Conservation (phyloP, 2,888 invertebrate species). For the Oligia strigilis region DNA sequence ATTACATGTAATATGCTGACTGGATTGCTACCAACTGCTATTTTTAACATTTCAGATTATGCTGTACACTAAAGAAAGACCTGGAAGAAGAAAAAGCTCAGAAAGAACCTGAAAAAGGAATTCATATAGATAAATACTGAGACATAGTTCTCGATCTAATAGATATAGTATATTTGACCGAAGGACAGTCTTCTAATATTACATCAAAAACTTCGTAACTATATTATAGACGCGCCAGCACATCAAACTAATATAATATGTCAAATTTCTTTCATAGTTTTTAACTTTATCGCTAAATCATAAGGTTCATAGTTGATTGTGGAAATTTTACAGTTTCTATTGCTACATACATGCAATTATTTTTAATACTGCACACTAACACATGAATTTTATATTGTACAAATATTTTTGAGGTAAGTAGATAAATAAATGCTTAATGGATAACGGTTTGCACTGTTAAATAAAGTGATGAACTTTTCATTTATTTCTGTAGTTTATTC, state of each 20-base stretch:
- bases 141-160: not conserved
- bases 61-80: slow-evolving; percentile 70
- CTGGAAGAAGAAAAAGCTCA: slow-evolving; percentile 66
- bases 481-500: not conserved
- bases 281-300: too few species aligned
- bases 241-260: too few species aligned
- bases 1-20: not conserved
- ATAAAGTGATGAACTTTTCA: not conserved
- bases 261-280: too few species aligned
- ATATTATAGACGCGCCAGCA: too few species aligned
- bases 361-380: not conserved
- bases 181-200: not conserved
- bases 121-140: slow-evolving; percentile 33
- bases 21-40: not conserved
- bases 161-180: not conserved
- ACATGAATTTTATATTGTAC: not conserved
- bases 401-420: not conserved
- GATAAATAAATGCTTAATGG: not conserved
- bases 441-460: not conserved
- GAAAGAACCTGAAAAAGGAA: not conserved
- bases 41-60: slow-evolving; percentile 65
- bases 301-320: too few species aligned
- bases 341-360: not conserved
- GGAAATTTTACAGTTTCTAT: not conserved
- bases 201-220: not conserved